A percentile compares a stretch with the other conserved stretches of the same genome.
Conservation (phyloP, 1,140 invertebrate genomes). For the Ctenoplectra terminalis region DNA sequence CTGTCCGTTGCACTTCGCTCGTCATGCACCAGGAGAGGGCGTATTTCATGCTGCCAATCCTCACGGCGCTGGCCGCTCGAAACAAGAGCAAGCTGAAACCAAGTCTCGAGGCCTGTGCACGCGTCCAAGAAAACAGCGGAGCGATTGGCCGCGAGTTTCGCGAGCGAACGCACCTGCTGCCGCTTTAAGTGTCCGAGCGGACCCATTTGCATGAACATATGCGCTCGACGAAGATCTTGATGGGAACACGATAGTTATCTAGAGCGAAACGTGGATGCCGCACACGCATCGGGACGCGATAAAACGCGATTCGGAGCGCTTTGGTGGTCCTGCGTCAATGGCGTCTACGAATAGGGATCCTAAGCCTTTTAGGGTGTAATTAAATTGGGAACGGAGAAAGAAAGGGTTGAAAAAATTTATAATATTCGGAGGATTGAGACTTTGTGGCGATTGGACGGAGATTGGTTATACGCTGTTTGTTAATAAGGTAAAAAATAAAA, state of each 20-base stretch:
- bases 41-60: slow-evolving; percentile 43
- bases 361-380: no score
- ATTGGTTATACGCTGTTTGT: no score
- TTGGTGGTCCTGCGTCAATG: slow-evolving; percentile 7
- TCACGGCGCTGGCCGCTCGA: neutral
- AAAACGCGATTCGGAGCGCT: slow-evolving; percentile 28
- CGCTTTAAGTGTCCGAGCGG: slow-evolving; percentile 31
- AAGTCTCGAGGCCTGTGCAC: no score
- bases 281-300: slow-evolving; percentile 28
- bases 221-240: slow-evolving; percentile 37
- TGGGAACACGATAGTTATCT: slow-evolving; percentile 59
- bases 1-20: slow-evolving; percentile 5
- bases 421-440: no score
- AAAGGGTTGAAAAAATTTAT: no score
- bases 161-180: slow-evolving; percentile 54
- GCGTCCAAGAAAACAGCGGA: neutral
- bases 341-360: no score
- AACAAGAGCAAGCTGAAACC: neutral
- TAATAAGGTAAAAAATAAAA: no score
- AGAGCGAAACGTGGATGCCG: slow-evolving; percentile 32
- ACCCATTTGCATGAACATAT: slow-evolving; percentile 52
- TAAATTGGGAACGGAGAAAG: no score
- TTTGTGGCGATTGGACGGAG: no score
- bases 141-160: slow-evolving; percentile 2
- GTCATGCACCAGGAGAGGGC: neutral